Evolutionary conservation across 92 coral and sea anemone genomes (phyloP).

Genomic region (Phymanthus crucifer): DNA sequence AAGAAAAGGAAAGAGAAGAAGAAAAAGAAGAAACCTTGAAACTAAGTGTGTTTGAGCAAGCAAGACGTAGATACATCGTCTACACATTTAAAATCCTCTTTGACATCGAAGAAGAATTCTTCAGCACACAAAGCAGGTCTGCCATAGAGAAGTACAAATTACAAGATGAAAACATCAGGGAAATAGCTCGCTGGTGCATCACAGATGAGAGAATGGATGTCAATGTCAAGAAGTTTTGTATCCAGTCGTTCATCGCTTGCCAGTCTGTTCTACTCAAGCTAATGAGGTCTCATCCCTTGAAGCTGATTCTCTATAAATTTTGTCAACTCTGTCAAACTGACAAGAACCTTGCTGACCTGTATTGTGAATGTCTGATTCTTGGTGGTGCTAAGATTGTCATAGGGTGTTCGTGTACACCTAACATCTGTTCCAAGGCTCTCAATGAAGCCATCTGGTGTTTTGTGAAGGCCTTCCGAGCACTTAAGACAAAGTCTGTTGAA

Average conservation of each 20-base stretch:
- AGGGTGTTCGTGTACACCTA: constrained; percentile 35
- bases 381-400: constrained; percentile 36
- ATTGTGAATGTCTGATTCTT: constrained; percentile 27
- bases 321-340: constrained; percentile 28
- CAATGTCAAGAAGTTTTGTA: constrained; percentile 8
- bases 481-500: not conserved
- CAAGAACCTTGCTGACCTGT: constrained; percentile 5
- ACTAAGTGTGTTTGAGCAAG: not conserved
- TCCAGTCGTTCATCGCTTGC: constrained; percentile 37
- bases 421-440: constrained; percentile 20
- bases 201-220: constrained; percentile 6
- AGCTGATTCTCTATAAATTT: constrained; percentile 24
- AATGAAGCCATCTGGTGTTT: constrained; percentile 28
- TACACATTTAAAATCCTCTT: constrained; percentile 2
- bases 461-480: not conserved
- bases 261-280: constrained; percentile 42
- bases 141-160: constrained; percentile 40
- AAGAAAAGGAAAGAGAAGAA: too few species aligned
- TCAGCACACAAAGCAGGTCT: constrained; percentile 18
- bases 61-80: not conserved
- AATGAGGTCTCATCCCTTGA: constrained; percentile 28
- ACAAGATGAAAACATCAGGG: constrained; percentile 41
- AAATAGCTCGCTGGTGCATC: constrained; percentile 48
- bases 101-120: constrained; percentile 15
- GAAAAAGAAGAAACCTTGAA: too few species aligned